Base-by-base conservation (phyloP, 2,113 vertebrate species). In the Chunga burmeisteri region DNA sequence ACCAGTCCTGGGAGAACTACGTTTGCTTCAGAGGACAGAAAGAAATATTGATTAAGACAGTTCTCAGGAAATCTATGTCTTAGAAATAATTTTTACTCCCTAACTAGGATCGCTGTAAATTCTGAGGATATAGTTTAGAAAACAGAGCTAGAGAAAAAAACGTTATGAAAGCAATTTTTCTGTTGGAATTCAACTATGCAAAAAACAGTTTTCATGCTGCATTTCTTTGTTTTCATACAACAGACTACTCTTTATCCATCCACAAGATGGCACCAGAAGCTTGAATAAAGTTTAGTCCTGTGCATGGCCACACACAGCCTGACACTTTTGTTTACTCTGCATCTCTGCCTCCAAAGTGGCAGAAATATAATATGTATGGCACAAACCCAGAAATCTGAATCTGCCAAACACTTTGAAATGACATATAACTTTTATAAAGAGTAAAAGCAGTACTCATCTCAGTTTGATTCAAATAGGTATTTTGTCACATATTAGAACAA, bases 201-300 rank as follows among this genome's bases (percentile, higher is more conserved):
- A 77, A 92, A 38, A 11, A 16, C 7, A 0, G 4, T 6, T 77
- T 80, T 68, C 8, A 7, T 11, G 3, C 1, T 10, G 9, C 12
- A 5, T 30, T 22, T 26, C 12, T 53, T 71, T 50, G 4, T 13
- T 29, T 70, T 55, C 25, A 3, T 26, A 3, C 13, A 62, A 23
- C 2, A 36, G 10, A 2, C 13, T 66, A 44, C 77, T 80, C 34
- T 17, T 58, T 34, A 52, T 62, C 0, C 1, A 29, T 0, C 88
- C 97, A 98, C 81, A 36, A 93, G 97, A 92, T 97, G 97, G 94
- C 86, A 80, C 1, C 19, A 94, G 47, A 96, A 59, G 79, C 68
- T 47, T 71, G 21, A 61, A 19, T 90, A 84, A 90, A 73, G 19
- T 47, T 83, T 56, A 18, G 8, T 6, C 17, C 7, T 7, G 3